Conservation (phyloP, 2,113 vertebrate genomes). For the Regulus satrapa region DNA sequence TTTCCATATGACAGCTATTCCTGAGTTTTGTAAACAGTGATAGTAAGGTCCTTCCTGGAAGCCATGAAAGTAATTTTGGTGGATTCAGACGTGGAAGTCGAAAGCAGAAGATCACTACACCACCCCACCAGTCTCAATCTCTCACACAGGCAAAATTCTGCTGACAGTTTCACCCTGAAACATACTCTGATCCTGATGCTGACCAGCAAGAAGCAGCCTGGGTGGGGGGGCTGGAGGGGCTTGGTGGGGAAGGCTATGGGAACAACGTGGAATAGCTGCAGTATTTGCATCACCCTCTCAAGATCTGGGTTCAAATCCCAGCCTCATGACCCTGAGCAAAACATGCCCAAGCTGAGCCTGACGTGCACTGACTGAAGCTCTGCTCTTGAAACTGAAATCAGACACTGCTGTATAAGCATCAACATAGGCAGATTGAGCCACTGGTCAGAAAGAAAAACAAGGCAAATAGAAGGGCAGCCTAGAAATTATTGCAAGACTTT, state of each 20-base stretch:
- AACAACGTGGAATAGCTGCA: neutral
- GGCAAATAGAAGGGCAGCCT: neutral
- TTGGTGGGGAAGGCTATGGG: neutral
- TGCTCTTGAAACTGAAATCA: neutral
- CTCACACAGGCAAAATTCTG: neutral
- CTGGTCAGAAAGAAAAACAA: neutral
- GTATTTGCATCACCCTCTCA: neutral
- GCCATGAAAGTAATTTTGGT: neutral
- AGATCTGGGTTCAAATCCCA: neutral
- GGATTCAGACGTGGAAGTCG: neutral
- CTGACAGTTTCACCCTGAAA: neutral
- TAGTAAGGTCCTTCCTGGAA: neutral
- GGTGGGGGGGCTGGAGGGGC: neutral
- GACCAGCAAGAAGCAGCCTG: neutral
- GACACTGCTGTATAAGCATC: neutral
- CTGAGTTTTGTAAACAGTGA: neutral
- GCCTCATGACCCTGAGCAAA: rapidly evolving
- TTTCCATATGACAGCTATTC: neutral
- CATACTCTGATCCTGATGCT: neutral
- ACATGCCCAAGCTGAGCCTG: neutral
- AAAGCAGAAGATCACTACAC: neutral
- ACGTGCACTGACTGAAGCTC: too few relatives aligned
- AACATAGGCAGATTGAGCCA: rapidly evolving
- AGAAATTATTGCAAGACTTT: neutral
- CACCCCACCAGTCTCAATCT: neutral